These are phyloP conservation scores for Hirudo medicinalis DNA, from an alignment of 1,140 invertebrate genomes.

Conservation along the genomic window DNA sequence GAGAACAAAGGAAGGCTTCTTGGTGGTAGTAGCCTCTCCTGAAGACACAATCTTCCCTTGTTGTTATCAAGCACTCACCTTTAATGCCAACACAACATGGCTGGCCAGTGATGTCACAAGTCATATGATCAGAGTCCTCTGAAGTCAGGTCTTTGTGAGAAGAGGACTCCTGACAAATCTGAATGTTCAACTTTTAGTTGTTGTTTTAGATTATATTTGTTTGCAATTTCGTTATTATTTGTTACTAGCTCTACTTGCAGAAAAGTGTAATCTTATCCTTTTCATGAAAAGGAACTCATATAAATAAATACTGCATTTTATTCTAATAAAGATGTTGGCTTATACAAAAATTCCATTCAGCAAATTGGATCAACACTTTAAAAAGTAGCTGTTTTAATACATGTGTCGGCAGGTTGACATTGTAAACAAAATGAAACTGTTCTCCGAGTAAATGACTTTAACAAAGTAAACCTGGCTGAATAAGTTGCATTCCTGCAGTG, in stretches of 20 bases:
- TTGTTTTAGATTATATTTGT: neutral
- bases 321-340: no score
- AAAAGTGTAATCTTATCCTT: neutral
- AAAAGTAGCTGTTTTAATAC: no score
- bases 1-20: constrained; percentile 91
- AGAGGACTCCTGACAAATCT: no score
- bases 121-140: constrained; percentile 58
- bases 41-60: constrained; percentile 93
- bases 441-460: no score
- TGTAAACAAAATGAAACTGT: no score
- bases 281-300: neutral
- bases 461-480: no score
- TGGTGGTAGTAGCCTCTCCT: constrained; percentile 92
- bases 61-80: constrained; percentile 88
- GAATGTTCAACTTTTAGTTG: neutral
- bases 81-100: constrained; percentile 92
- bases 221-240: neutral
- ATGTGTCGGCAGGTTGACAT: no score
- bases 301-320: no score
- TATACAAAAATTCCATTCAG: no score
- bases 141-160: neutral
- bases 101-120: constrained; percentile 86
- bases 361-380: no score
- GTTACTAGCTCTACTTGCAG: neutral
- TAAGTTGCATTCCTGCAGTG: no score